A percentile compares a stretch with the other conserved stretches of the same genome.
Conservation (phyloP, 2,797 vertebrate genomes). For the Rhabdomys pumilio region DNA sequence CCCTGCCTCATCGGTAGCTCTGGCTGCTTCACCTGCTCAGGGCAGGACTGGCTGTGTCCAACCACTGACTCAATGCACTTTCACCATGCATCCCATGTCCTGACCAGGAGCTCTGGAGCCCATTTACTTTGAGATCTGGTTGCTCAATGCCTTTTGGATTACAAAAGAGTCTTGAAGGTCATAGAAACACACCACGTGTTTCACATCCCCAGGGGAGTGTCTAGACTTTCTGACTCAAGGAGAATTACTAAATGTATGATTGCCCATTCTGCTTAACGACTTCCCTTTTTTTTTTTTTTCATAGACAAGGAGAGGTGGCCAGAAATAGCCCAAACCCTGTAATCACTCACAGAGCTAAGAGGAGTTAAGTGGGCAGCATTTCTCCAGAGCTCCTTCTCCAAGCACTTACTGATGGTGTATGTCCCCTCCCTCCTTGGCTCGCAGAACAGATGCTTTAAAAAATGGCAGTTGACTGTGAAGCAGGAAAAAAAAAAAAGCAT, state of each 20-base stretch:
- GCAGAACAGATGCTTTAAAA: conserved; percentile 66
- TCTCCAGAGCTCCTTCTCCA: conserved; percentile 49
- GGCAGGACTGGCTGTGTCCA: background rate
- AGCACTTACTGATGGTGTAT: conserved; percentile 38
- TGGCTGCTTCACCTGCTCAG: accelerated
- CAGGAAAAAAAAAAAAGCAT: background rate
- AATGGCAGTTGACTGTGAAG: conserved; percentile 58
- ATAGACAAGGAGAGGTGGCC: conserved; percentile 39
- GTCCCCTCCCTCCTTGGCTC: background rate
- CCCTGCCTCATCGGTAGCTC: background rate
- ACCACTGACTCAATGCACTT: background rate
- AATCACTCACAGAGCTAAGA: conserved; percentile 54
- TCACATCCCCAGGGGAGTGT: conserved; percentile 13
- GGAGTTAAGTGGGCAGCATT: conserved; percentile 58
- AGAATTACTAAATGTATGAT: conserved; percentile 54
- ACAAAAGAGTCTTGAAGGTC: conserved; percentile 51
- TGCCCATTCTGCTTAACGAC: conserved; percentile 51
- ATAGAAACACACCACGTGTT: background rate
- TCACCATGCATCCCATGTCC: background rate
- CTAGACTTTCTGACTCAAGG: conserved; percentile 77
- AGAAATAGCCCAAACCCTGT: conserved; percentile 72
- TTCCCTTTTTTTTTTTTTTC: conserved; percentile 50
- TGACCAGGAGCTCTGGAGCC: background rate
- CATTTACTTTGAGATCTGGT: background rate
- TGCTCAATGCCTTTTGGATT: conserved; percentile 33